phyloP scores from a whole-genome alignment of 2,888 invertebrate species.

The Camponotus fellah region DNA sequence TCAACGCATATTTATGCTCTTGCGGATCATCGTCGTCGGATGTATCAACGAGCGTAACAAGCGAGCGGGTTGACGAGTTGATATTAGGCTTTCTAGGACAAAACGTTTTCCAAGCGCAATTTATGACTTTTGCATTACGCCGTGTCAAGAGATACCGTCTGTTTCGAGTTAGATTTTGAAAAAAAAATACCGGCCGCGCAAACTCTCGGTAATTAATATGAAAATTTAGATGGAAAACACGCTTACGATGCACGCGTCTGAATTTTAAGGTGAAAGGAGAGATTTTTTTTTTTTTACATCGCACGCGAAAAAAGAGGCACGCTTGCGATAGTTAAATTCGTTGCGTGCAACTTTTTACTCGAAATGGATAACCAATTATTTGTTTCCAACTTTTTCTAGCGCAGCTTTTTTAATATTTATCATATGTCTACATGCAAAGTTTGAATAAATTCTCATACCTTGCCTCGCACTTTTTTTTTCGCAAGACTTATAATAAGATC shows the following conservation, averaged over 20 bases:
- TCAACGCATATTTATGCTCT: slow-evolving; percentile 19
- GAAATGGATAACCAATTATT: background rate
- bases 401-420: background rate
- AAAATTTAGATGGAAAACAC: background rate
- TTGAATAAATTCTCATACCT: background rate
- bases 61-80: slow-evolving; percentile 60
- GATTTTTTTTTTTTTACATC: background rate
- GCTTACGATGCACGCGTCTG: background rate
- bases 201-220: slow-evolving; percentile 28
- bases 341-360: background rate
- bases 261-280: background rate
- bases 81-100: slow-evolving; percentile 62
- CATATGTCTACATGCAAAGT: background rate
- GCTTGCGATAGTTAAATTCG: too few species aligned
- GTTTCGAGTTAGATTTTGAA: slow-evolving; percentile 24
- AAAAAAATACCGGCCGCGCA: too few species aligned
- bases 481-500: background rate
- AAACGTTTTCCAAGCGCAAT: slow-evolving; percentile 58
- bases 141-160: background rate
- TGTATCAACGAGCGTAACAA: slow-evolving; percentile 61
- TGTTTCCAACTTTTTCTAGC: background rate
- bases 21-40: slow-evolving; percentile 49
- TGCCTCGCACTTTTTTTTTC: background rate
- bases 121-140: slow-evolving; percentile 51
- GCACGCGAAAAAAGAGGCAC: too few species aligned